These are phyloP conservation scores for Calephelis perditalis DNA, from an alignment of 2,888 invertebrate genomes.

Conservation along the genomic window DNA sequence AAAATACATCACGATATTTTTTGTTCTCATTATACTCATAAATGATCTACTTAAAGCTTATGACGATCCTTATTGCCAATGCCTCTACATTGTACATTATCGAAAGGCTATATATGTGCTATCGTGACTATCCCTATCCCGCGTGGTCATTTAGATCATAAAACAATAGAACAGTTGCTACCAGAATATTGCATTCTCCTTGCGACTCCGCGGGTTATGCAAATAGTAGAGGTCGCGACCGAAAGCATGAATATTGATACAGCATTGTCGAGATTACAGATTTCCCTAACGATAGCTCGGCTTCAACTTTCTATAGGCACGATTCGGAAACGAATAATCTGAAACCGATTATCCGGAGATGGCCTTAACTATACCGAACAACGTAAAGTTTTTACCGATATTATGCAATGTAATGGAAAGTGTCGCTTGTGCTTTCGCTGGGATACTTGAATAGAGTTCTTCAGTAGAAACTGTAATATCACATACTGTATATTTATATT, in stretches of 20 bases:
- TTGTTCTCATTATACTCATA: no score
- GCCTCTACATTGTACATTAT: neutral
- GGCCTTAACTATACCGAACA: slow-evolving; percentile 34
- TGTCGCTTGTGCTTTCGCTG: no score
- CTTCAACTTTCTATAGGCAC: slow-evolving; percentile 62
- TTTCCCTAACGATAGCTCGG: slow-evolving; percentile 57
- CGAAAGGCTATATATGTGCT: slow-evolving; percentile 47
- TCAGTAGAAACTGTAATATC: no score
- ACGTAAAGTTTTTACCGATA: no score
- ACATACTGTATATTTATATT: no score
- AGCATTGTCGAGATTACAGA: slow-evolving; percentile 72
- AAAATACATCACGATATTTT: no score
- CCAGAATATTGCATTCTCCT: slow-evolving; percentile 53
- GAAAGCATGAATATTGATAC: slow-evolving; percentile 76
- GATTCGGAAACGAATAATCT: slow-evolving; percentile 63
- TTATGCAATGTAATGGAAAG: slow-evolving; percentile 3
- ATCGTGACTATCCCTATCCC: slow-evolving; percentile 70
- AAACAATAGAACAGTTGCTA: slow-evolving; percentile 76
- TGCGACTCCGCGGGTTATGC: slow-evolving; percentile 64
- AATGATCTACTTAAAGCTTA: neutral
- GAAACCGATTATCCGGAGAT: slow-evolving; percentile 54
- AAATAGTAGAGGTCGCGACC: slow-evolving; percentile 74
- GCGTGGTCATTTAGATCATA: slow-evolving; percentile 76
- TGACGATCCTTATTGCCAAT: neutral
- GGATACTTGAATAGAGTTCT: no score